Conservation (phyloP, 2,888 invertebrate genomes). For the Perizoma flavofasciatum region DNA sequence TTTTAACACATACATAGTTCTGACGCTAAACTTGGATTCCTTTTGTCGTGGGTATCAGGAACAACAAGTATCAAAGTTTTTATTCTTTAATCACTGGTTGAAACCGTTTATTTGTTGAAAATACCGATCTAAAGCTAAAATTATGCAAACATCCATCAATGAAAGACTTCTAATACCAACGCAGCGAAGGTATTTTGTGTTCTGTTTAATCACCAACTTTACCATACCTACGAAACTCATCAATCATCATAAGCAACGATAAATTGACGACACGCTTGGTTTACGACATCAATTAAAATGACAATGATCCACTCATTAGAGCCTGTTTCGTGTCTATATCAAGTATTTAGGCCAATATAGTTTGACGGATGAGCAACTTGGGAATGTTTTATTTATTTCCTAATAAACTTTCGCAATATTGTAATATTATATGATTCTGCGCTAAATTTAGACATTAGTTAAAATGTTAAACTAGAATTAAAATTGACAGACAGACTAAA, state of each 20-base stretch:
- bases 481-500: too few species aligned
- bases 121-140: too few species aligned
- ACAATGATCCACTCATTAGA: constrained; percentile 35
- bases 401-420: too few species aligned
- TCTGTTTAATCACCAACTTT: constrained; percentile 35
- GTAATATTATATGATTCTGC: too few species aligned
- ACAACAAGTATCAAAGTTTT: too few species aligned
- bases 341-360: constrained; percentile 34
- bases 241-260: constrained; percentile 37
- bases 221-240: constrained; percentile 33
- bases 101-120: too few species aligned
- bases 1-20: too few species aligned
- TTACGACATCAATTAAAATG: constrained; percentile 38
- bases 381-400: constrained; percentile 32
- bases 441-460: too few species aligned
- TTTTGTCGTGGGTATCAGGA: too few species aligned
- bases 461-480: too few species aligned
- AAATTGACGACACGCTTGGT: constrained; percentile 36
- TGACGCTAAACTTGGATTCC: too few species aligned
- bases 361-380: constrained; percentile 26
- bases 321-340: constrained; percentile 24
- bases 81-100: too few species aligned
- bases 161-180: background rate
- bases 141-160: background rate
- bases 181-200: background rate